Evolutionary conservation across 2,888 invertebrate species (phyloP).

Genomic region (Heliconius erato): DNA sequence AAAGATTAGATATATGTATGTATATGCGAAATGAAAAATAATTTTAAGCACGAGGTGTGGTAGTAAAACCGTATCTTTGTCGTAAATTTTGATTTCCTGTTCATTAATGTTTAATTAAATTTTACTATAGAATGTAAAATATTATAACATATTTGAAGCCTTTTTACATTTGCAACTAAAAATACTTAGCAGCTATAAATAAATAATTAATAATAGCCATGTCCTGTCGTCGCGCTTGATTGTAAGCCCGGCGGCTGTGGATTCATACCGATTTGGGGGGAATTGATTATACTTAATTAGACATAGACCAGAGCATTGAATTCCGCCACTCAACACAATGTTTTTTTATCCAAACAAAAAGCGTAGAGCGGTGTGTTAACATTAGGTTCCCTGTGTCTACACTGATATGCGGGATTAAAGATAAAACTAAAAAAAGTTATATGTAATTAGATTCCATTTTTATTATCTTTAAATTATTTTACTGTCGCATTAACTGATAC

Average conservation of each 20-base stretch:
- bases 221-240: not conserved
- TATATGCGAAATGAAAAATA: not conserved
- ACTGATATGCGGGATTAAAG: not conserved
- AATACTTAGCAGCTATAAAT: not conserved
- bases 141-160: not conserved
- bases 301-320: not conserved
- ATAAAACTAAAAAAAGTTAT: not conserved
- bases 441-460: not conserved
- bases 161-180: not conserved
- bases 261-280: no score
- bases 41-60: not conserved
- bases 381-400: not conserved
- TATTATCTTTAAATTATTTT: not conserved
- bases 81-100: not conserved
- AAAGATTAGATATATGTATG: not conserved
- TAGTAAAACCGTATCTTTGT: conserved; percentile 20
- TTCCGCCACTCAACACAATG: not conserved
- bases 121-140: not conserved
- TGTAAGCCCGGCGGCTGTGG: no score
- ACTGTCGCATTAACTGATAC: not conserved
- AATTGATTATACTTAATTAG: not conserved
- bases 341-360: not conserved
- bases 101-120: conserved; percentile 8
- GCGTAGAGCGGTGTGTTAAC: not conserved
- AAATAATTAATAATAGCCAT: no score